Evolutionary conservation across 1,140 invertebrate species (phyloP), one percentile per base, ranked within the genome.

Genomic region (Yoshiicerus persimilis): DNA sequence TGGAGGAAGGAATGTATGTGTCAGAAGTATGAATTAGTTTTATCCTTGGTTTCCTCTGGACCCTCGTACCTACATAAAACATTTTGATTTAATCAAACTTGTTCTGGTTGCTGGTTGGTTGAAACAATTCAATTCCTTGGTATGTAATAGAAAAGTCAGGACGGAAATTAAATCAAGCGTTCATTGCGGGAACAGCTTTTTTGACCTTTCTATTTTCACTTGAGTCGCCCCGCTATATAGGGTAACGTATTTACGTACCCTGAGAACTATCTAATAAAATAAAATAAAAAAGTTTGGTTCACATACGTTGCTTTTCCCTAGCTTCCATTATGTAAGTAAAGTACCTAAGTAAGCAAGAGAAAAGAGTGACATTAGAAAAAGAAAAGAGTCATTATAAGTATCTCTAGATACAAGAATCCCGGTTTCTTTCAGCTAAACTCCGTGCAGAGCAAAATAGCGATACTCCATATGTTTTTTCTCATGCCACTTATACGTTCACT

Each of bases 121-220:
- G 25, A 70, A 70, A 70, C 25, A 70, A 70, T 70, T 30, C 25
- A 70, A 70, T 70, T 70, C 66, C 13, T 27, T 27, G n/a, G n/a
- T n/a, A 38, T 80, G 75, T 80, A 80, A 38, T 80, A 23, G 75
- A 36, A 38, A 38, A 38, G 75, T 20, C 27, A 80, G 66, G 25
- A 80, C 34, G 75, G 75, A 38, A 80, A 38, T 70, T 70, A 80
- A 80, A 80, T 80, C 75, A 80, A 36, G 34, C 34, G 75, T 80
- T 80, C 34, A 23, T 80, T 80, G 75, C 38, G 75, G 75, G 75
- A 80, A 80, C 75, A 80, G 75, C 75, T 80, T 80, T 80, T 80
- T 80, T 80, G 66, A 80, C 75, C 75, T 80, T 32, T 80, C 32
- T 34, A 10, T 32, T 80, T 80, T 80, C 30, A 80, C 75, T 80